Percentiles rank a stretch among this genome's conserved stretches.
phyloP scores from a whole-genome alignment of 2,797 vertebrate genomes.

The Arvicola amphibius region DNA sequence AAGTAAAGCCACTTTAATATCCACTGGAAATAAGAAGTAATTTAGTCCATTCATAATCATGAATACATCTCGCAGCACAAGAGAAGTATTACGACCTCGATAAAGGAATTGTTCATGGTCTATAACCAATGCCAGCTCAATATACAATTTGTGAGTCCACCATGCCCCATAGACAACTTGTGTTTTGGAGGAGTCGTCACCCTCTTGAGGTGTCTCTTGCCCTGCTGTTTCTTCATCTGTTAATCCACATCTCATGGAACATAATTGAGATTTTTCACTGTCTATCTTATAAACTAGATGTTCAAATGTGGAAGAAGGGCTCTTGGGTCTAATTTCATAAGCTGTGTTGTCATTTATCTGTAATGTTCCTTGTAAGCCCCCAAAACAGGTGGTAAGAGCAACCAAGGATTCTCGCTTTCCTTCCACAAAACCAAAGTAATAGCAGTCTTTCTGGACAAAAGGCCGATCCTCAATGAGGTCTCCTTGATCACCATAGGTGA shows the following conservation, averaged over 20 bases:
- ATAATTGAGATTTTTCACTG: not conserved
- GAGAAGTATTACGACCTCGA: not conserved
- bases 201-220: rapidly evolving
- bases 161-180: not conserved
- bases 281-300: slow-evolving; percentile 66
- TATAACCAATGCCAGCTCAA: slow-evolving; percentile 54
- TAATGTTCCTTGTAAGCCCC: slow-evolving; percentile 62
- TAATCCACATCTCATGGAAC: not conserved
- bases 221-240: not conserved
- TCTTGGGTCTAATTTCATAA: slow-evolving; percentile 61
- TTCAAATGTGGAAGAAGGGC: slow-evolving; percentile 51
- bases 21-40: not conserved
- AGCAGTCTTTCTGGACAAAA: not conserved
- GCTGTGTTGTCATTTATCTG: not conserved
- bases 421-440: slow-evolving; percentile 26
- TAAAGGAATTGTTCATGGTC: slow-evolving; percentile 27
- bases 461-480: not conserved
- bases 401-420: not conserved
- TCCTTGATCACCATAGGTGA: slow-evolving; percentile 44
- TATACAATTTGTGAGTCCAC: not conserved
- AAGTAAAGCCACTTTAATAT: not conserved
- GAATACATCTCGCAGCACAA: not conserved
- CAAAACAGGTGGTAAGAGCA: slow-evolving; percentile 15
- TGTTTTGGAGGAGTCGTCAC: rapidly evolving
- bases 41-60: not conserved